phyloP scores from a whole-genome alignment of 2,888 invertebrate species.

The Drosophila hamatofila region DNA sequence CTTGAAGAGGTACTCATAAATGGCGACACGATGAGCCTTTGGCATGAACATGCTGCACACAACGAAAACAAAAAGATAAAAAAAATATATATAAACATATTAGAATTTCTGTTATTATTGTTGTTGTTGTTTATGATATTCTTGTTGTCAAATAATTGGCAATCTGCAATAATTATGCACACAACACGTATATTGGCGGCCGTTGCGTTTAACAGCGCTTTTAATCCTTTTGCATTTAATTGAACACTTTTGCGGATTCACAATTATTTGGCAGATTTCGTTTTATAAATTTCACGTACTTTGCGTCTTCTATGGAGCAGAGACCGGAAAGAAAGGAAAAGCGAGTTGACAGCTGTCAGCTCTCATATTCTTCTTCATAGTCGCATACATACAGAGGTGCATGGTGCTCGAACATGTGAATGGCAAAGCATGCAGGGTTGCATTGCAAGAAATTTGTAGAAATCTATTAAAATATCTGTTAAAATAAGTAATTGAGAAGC shows the following conservation, averaged over 20 bases:
- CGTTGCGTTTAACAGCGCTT: constrained; percentile 12
- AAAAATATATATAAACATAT: constrained; percentile 38
- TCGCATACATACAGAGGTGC: constrained; percentile 44
- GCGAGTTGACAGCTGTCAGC: constrained; percentile 68
- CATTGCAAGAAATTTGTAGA: background rate
- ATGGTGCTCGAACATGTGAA: constrained; percentile 31
- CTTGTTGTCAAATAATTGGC: constrained; percentile 31
- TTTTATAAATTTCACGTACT: constrained; percentile 80
- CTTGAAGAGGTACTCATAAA: constrained; percentile 99
- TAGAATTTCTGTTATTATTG: constrained; percentile 45
- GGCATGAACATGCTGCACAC: constrained; percentile 99
- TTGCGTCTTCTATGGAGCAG: constrained; percentile 83
- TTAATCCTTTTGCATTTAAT: constrained; percentile 23
- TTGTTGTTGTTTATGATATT: constrained; percentile 41
- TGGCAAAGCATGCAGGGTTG: constrained; percentile 9
- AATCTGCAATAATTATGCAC: constrained; percentile 44
- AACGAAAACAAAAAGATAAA: constrained; percentile 49
- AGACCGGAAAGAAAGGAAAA: constrained; percentile 85
- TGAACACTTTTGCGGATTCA: constrained; percentile 57
- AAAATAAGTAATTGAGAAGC: background rate
- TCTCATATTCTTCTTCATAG: constrained; percentile 56
- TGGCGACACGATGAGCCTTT: constrained; percentile 97
- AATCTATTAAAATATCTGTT: background rate
- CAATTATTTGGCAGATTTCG: constrained; percentile 76
- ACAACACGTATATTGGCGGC: constrained; percentile 32